Evolutionary conservation across 2,888 invertebrate species (phyloP).

Genomic region (Polymixis flavicincta): DNA sequence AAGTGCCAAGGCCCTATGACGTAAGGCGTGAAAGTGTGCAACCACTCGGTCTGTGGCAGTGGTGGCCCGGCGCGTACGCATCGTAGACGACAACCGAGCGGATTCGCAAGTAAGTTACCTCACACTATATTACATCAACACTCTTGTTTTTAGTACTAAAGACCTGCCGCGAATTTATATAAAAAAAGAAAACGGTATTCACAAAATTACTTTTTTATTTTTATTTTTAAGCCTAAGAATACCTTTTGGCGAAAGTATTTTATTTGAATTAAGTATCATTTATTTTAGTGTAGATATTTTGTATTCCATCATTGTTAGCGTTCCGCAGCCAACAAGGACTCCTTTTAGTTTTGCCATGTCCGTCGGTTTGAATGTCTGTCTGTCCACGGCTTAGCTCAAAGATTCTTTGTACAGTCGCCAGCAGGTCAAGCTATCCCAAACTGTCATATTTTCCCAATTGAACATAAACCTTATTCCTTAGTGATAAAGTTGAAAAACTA

Average conservation of each 20-base stretch:
- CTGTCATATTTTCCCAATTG: too few relatives aligned
- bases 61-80: conserved; percentile 68
- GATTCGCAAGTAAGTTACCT: conserved; percentile 69
- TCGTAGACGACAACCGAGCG: conserved; percentile 66
- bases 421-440: too few relatives aligned
- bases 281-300: background rate
- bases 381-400: too few relatives aligned
- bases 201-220: background rate
- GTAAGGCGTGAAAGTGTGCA: conserved; percentile 86
- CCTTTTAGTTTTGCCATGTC: too few relatives aligned
- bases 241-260: conserved; percentile 2
- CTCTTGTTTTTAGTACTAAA: conserved; percentile 10
- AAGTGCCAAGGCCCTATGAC: conserved; percentile 85
- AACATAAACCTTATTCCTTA: too few relatives aligned
- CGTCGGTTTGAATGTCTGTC: too few relatives aligned
- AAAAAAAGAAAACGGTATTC: background rate
- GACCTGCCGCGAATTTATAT: conserved; percentile 2
- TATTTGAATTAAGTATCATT: background rate
- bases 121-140: conserved; percentile 40
- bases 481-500: too few relatives aligned
- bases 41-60: conserved; percentile 65
- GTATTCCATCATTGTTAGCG: background rate
- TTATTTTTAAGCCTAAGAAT: background rate
- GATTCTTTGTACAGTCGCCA: too few relatives aligned
- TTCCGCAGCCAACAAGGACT: too few relatives aligned